phyloP scores from a whole-genome alignment of 2,113 vertebrate species.

The Trichechus manatus region DNA sequence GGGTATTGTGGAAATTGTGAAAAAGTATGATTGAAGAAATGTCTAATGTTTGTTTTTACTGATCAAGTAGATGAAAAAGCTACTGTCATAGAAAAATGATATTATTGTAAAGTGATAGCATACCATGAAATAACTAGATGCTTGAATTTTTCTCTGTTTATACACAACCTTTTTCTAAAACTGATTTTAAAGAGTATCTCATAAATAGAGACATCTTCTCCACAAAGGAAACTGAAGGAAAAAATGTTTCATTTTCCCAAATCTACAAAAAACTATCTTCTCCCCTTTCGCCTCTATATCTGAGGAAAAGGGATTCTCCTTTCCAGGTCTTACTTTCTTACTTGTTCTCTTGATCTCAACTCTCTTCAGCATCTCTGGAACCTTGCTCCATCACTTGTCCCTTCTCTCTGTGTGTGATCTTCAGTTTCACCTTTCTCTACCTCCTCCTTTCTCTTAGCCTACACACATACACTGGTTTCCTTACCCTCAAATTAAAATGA shows the following conservation, averaged over 20 bases:
- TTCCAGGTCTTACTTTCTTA: not conserved
- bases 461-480: not conserved
- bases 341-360: not conserved
- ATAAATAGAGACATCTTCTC: not conserved
- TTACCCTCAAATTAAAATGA: not conserved
- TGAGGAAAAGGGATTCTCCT: not conserved
- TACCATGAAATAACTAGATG: not conserved
- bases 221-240: not conserved
- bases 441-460: not conserved
- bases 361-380: not conserved
- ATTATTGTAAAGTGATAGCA: not conserved
- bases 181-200: conserved; percentile 42
- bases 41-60: not conserved
- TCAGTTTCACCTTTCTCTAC: not conserved
- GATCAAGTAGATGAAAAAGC: not conserved
- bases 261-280: not conserved
- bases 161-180: conserved; percentile 12
- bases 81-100: not conserved
- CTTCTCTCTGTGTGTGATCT: not conserved
- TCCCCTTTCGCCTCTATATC: not conserved
- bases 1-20: not conserved
- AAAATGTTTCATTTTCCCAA: conserved; percentile 21
- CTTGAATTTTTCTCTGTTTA: not conserved
- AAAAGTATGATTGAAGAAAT: not conserved
- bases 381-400: not conserved